These are phyloP conservation scores for Melieria omissa DNA, from an alignment of 2,888 invertebrate genomes.

Conservation along the genomic window DNA sequence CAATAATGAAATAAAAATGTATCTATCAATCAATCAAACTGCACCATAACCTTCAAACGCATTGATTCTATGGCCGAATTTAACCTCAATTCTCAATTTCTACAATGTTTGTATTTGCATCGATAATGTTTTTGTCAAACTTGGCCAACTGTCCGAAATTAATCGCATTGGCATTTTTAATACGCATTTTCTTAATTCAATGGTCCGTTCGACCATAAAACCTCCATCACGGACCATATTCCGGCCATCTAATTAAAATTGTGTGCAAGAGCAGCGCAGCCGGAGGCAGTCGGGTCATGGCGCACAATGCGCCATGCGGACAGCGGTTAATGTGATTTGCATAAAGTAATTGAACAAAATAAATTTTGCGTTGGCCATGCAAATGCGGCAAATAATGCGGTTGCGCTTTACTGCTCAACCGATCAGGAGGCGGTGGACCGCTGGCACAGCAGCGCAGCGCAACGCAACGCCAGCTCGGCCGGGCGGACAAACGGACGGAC, in stretches of 20 bases:
- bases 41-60: too few species aligned
- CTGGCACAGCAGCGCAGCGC: neutral
- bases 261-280: neutral
- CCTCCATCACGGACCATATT: neutral
- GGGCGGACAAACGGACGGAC: too few species aligned
- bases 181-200: neutral
- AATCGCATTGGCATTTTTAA: neutral
- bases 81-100: too few species aligned
- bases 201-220: neutral
- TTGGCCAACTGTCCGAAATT: neutral
- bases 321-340: slow-evolving; percentile 19
- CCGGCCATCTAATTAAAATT: neutral
- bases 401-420: neutral
- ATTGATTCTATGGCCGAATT: too few species aligned
- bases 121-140: neutral
- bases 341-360: slow-evolving; percentile 34
- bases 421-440: neutral
- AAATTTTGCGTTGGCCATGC: slow-evolving; percentile 10
- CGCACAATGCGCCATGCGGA: neutral
- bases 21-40: too few species aligned
- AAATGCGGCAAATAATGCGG: slow-evolving; percentile 14
- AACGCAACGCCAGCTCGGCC: neutral
- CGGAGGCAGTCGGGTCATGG: neutral
- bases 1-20: too few species aligned
- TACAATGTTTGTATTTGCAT: neutral